Evolutionary conservation across 2,113 vertebrate genomes (phyloP), one percentile per base, ranked within the genome.

Genomic region (Proteles cristata): DNA sequence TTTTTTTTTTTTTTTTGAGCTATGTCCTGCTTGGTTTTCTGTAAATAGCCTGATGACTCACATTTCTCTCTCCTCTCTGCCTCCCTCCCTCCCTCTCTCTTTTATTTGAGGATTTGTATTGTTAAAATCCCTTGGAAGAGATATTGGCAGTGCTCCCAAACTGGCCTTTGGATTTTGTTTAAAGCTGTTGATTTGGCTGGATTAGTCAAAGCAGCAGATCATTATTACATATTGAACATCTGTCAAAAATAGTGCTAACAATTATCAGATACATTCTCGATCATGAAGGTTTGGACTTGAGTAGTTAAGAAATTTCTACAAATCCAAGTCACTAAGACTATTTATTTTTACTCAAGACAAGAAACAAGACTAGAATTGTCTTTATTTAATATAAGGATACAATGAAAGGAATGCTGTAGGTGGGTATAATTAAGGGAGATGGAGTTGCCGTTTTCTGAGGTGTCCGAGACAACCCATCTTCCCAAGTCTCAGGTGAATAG

Each of bases 211-310:
- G 98, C 92, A 98, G 97, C 85, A 97, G 98, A 98, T 98, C 98
- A 98, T 99, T 98, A 98, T 98, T 98, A 98, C 96, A 87, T 97
- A 98, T 99, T 11, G 97, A 99, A 98, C 98, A 98, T 98, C 98
- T 99, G 99, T 99, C 98, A 98, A 53, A 99, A 98, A 98, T 97
- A 98, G 97, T 98, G 98, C 96, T 98, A 97, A 97, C 98, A 99
- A 98, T 99, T 98, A 98, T 97, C 98, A 98, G 98, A 98, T 97
- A 96, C 98, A 96, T 97, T 95, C 25, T 98, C 92, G 95, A 97
- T 98, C 81, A 97, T 98, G 97, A 95, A 94, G 76, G 94, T 98
- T 98, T 97, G 93, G 90, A 97, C 86, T 98, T 97, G 15, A 97
- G 10, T 39, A 93, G 35, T 85, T 91, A 97, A 98, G 96, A 93